phyloP scores from a whole-genome alignment of 2,888 invertebrate species.

The Eretmocerus hayati region DNA sequence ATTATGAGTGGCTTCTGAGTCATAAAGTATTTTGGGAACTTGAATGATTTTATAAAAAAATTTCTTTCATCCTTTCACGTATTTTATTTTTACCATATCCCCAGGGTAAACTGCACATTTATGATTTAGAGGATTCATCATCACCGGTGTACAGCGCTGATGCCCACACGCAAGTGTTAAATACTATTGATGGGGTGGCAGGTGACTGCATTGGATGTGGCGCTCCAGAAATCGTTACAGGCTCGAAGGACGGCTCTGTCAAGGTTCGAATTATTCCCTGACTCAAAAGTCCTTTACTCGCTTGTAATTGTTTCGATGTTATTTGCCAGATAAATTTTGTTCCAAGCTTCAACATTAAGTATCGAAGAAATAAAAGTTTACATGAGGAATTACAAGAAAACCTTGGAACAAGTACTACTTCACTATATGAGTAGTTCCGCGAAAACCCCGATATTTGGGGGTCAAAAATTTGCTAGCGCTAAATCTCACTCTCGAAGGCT shows the following conservation, averaged over 20 bases:
- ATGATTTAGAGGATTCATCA: slow-evolving; percentile 63
- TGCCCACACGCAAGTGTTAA: slow-evolving; percentile 80
- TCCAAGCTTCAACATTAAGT: no score
- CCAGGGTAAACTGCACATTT: slow-evolving; percentile 54
- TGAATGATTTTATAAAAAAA: no score
- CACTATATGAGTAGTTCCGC: no score
- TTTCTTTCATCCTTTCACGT: no score
- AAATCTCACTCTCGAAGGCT: no score
- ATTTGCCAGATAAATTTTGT: not conserved
- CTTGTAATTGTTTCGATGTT: no score
- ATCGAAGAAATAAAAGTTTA: no score
- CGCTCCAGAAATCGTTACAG: slow-evolving; percentile 92
- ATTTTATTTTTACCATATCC: no score
- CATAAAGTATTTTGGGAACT: no score
- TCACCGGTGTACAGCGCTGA: slow-evolving; percentile 71
- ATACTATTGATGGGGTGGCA: slow-evolving; percentile 85
- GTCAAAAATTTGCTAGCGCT: no score
- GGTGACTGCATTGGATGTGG: slow-evolving; percentile 74
- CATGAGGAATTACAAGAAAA: not conserved
- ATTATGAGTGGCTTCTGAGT: no score
- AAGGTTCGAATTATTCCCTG: slow-evolving; percentile 52
- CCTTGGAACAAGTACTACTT: not conserved
- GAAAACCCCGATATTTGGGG: no score
- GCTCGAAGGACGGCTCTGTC: slow-evolving; percentile 87
- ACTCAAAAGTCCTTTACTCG: not conserved